Percentiles rank a stretch among this genome's conserved stretches.
Evolutionary conservation across 2,113 vertebrate species (phyloP).

Genomic region (Clarias macrocephalus): DNA sequence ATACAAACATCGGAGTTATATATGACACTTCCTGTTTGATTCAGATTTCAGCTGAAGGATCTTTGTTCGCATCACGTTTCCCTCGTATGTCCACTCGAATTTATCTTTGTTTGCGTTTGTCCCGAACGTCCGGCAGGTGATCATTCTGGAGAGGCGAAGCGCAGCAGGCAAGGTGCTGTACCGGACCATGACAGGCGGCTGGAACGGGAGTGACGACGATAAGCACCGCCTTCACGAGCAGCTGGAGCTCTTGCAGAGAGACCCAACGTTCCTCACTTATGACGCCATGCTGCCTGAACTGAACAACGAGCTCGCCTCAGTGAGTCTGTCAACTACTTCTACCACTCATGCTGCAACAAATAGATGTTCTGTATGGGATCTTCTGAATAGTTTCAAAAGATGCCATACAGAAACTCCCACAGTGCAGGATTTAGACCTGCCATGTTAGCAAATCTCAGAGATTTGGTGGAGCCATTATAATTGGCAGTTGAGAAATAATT

Average conservation of each 20-base stretch:
- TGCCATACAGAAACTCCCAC: neutral
- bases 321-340: conserved; percentile 61
- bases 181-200: conserved; percentile 79
- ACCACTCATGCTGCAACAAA: neutral
- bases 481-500: neutral
- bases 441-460: neutral
- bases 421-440: neutral
- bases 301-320: conserved; percentile 88
- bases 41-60: neutral
- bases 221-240: conserved; percentile 81
- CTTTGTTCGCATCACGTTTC: neutral
- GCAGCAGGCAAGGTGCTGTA: conserved; percentile 78
- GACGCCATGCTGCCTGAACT: conserved; percentile 84
- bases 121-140: conserved; percentile 73
- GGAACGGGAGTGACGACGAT: conserved; percentile 88
- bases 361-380: no score
- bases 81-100: neutral
- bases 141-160: conserved; percentile 87
- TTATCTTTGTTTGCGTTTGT: neutral
- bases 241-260: conserved; percentile 85
- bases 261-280: conserved; percentile 78
- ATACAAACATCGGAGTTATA: neutral
- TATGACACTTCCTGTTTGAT: no score
- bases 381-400: neutral
- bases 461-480: neutral